phyloP scores from a whole-genome alignment of 2,113 vertebrate genomes.

The Eublepharis macularius region DNA sequence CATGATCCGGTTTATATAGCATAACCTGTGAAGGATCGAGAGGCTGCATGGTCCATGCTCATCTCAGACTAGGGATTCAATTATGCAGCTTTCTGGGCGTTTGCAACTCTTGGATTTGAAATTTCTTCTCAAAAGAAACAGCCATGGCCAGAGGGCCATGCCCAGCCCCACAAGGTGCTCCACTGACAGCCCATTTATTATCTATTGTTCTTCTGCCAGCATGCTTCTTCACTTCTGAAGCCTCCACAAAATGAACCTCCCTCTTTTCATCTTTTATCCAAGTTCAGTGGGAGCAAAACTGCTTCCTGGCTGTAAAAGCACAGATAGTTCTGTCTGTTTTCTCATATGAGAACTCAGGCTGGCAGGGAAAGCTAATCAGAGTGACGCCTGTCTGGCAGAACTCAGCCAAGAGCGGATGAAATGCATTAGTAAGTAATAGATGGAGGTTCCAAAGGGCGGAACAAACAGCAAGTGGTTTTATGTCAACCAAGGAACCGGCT shows the following conservation, averaged over 20 bases:
- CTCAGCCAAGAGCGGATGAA: neutral
- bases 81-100: neutral
- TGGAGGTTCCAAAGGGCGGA: neutral
- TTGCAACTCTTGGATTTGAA: neutral
- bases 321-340: slow-evolving; percentile 19
- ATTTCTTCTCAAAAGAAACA: neutral
- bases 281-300: slow-evolving; percentile 11
- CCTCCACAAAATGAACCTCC: neutral
- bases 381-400: slow-evolving; percentile 11
- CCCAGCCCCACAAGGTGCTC: neutral
- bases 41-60: neutral
- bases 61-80: neutral
- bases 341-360: slow-evolving; percentile 22
- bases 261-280: slow-evolving; percentile 5
- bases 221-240: neutral
- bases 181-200: neutral
- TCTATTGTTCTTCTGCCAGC: slow-evolving; percentile 19
- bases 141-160: neutral
- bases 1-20: neutral
- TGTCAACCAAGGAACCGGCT: neutral
- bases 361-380: neutral
- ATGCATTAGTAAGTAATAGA: slow-evolving; percentile 6
- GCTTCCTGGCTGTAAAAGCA: neutral
- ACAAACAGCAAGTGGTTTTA: neutral
- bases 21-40: neutral